phyloP scores from a whole-genome alignment of 2,113 vertebrate genomes.

The Salminus brasiliensis region DNA sequence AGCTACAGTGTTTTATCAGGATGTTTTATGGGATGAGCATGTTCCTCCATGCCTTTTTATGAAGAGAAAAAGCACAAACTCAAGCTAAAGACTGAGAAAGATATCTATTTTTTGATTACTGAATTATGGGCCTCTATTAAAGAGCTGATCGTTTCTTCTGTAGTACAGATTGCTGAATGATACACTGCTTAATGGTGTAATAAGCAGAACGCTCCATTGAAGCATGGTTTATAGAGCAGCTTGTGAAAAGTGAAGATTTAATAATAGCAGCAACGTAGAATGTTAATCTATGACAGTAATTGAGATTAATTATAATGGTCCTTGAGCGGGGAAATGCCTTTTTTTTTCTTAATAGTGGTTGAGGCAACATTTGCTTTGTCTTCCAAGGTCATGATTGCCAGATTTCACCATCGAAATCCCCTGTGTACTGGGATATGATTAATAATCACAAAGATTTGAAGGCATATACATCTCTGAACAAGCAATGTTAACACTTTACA shows the following conservation, averaged over 20 bases:
- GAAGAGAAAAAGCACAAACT: constrained; percentile 34
- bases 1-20: constrained; percentile 31
- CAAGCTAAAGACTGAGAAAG: not conserved
- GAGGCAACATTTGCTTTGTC: not conserved
- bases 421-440: not conserved
- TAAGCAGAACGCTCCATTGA: not conserved
- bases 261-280: not conserved
- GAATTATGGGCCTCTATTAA: not conserved
- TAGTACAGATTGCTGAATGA: constrained; percentile 4
- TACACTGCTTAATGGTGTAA: not conserved
- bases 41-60: too few relatives aligned
- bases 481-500: constrained; percentile 17
- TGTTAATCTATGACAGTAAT: constrained; percentile 3
- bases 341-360: not conserved
- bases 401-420: not conserved
- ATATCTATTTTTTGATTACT: constrained; percentile 38
- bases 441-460: not conserved
- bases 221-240: not conserved
- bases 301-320: not conserved
- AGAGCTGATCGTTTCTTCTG: not conserved
- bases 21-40: constrained; percentile 13
- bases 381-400: not conserved
- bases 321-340: not conserved
- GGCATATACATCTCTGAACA: not conserved
- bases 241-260: not conserved